These are phyloP conservation scores for Merodon equestris DNA, from an alignment of 2,888 invertebrate genomes.

Conservation along the genomic window DNA sequence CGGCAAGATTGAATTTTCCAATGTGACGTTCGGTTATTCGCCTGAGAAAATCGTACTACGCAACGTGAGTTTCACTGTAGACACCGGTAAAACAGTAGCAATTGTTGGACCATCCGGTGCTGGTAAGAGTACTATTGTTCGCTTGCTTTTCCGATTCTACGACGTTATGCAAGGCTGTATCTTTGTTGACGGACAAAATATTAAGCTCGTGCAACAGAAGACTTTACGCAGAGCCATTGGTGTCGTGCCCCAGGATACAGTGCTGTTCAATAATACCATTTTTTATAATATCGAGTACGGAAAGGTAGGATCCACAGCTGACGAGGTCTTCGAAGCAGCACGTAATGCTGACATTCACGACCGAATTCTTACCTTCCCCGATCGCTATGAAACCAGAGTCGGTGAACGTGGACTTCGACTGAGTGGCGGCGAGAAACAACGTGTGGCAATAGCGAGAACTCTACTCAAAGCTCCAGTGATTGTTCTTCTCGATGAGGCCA, in stretches of 20 bases:
- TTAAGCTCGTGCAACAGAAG: slow-evolving; percentile 90
- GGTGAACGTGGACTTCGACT: slow-evolving; percentile 96
- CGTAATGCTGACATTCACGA: slow-evolving; percentile 96
- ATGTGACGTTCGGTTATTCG: slow-evolving; percentile 93
- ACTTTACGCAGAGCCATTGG: slow-evolving; percentile 92
- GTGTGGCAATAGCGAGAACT: slow-evolving; percentile 97
- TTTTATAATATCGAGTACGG: slow-evolving; percentile 98
- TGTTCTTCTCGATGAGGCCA: slow-evolving; percentile 96
- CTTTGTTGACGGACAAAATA: slow-evolving; percentile 92
- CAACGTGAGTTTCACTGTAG: slow-evolving; percentile 88
- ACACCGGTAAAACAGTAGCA: slow-evolving; percentile 91
- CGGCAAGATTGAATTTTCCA: slow-evolving; percentile 91
- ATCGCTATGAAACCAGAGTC: slow-evolving; percentile 92
- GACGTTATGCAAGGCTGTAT: slow-evolving; percentile 94
- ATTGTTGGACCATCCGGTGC: slow-evolving; percentile 93
- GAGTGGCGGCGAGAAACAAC: slow-evolving; percentile 98
- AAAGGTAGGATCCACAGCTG: slow-evolving; percentile 86
- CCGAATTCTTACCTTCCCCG: slow-evolving; percentile 93
- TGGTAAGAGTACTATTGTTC: slow-evolving; percentile 97
- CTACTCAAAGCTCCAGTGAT: slow-evolving; percentile 94
- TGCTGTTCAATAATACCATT: slow-evolving; percentile 95
- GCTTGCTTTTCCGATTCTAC: slow-evolving; percentile 96
- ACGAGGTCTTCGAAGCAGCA: slow-evolving; percentile 93
- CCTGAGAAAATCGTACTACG: slow-evolving; percentile 88
- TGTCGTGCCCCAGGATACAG: slow-evolving; percentile 98